Percentiles rank a stretch among this genome's conserved stretches.
Conservation (phyloP, 2,113 vertebrate genomes). For the Tupaia tana region DNA sequence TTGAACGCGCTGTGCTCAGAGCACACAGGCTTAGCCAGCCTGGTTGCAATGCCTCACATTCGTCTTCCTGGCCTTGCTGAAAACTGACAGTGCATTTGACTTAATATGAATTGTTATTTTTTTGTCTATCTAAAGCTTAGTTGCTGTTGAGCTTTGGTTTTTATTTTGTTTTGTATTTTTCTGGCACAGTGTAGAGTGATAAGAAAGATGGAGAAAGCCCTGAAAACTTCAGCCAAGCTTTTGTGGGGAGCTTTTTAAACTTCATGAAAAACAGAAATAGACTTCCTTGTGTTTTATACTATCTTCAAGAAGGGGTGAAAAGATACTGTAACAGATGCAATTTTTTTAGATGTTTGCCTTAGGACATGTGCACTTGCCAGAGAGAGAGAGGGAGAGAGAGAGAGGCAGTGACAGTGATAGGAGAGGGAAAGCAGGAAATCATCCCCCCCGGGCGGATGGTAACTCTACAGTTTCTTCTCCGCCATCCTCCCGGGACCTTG, state of each 20-base stretch:
- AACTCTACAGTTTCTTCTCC: too few relatives aligned
- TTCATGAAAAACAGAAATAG: not conserved
- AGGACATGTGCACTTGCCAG: too few relatives aligned
- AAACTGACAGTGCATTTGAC: not conserved
- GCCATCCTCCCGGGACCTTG: too few relatives aligned
- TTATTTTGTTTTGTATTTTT: not conserved
- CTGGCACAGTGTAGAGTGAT: not conserved
- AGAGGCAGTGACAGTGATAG: too few relatives aligned
- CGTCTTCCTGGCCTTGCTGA: not conserved
- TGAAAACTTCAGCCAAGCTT: not conserved
- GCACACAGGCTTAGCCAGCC: not conserved
- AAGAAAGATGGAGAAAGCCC: not conserved
- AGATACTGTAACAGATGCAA: not conserved
- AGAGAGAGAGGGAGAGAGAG: too few relatives aligned
- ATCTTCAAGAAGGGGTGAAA: not conserved
- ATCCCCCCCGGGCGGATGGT: too few relatives aligned
- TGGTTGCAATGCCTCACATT: not conserved
- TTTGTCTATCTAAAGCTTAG: not conserved
- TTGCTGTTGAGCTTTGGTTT: not conserved
- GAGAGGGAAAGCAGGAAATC: too few relatives aligned
- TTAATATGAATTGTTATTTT: not conserved
- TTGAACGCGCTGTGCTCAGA: not conserved
- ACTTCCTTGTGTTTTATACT: not conserved
- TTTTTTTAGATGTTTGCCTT: not conserved
- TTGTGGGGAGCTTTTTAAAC: conserved; percentile 6